Conservation (phyloP, 2,113 vertebrate species). For the Corythoichthys intestinalis region DNA sequence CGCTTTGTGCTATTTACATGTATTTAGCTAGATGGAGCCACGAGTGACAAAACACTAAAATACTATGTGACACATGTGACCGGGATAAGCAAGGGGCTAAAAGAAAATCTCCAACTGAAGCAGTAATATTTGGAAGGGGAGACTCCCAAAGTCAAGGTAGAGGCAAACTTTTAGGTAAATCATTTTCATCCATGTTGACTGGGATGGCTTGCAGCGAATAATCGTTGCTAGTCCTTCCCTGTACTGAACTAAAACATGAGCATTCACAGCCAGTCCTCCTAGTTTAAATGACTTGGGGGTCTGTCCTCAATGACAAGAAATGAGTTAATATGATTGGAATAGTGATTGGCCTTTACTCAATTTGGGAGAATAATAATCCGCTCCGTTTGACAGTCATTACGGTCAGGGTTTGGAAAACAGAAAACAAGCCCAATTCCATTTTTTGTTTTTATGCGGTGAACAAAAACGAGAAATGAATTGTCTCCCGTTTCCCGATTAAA, state of each 20-base stretch:
- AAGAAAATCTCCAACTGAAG: conserved; percentile 35
- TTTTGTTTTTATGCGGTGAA: no score
- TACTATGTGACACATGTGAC: conserved; percentile 19
- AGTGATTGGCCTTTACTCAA: not conserved
- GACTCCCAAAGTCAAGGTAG: no score
- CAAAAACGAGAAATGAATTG: no score
- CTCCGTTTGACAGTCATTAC: not conserved
- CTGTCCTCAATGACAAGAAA: not conserved
- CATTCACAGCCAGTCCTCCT: no score
- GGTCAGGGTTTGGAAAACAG: not conserved
- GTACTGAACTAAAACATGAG: no score
- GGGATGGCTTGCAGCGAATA: no score
- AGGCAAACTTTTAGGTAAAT: no score
- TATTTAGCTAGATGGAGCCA: conserved; percentile 34
- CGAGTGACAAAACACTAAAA: conserved; percentile 23
- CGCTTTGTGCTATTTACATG: conserved; percentile 42
- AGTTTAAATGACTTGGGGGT: no score
- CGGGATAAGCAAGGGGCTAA: conserved; percentile 32
- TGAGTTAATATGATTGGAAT: not conserved
- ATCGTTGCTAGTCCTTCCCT: no score
- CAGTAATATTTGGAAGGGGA: conserved; percentile 1
- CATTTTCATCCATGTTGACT: no score
- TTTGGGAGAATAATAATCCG: not conserved
- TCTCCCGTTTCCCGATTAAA: no score
- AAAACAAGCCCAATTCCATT: no score